A percentile compares a stretch with the other conserved stretches of the same genome.
Evolutionary conservation across 1,140 invertebrate species (phyloP).

Genomic region (Dendrolimus punctatus): DNA sequence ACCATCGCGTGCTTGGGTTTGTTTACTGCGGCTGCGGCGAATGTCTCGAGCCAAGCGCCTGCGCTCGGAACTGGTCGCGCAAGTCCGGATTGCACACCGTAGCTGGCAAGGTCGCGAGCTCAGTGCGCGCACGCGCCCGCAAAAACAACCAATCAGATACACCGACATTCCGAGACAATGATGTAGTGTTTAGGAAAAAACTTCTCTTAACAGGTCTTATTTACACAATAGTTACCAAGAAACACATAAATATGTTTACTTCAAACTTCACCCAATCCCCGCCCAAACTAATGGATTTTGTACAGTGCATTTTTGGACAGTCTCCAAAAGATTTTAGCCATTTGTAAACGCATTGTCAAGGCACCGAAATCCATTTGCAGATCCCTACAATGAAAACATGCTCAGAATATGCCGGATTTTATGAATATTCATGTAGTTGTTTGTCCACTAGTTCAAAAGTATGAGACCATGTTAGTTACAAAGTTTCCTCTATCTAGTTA

Average conservation of each 20-base stretch:
- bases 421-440: too few relatives aligned
- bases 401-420: too few relatives aligned
- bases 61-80: constrained; percentile 32
- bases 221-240: background rate
- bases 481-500: too few relatives aligned
- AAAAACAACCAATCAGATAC: constrained; percentile 43
- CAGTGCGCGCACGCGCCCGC: constrained; percentile 30
- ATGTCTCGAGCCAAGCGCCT: constrained; percentile 27
- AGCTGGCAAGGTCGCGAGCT: constrained; percentile 56
- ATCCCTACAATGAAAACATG: too few relatives aligned
- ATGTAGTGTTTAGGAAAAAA: constrained; percentile 26
- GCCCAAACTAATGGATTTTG: too few relatives aligned
- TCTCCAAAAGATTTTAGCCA: too few relatives aligned
- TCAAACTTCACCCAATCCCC: too few relatives aligned
- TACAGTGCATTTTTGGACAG: too few relatives aligned
- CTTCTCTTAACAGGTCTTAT: background rate
- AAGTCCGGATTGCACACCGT: constrained; percentile 29
- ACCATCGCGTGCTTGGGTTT: constrained; percentile 52
- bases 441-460: too few relatives aligned
- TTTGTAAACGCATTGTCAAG: too few relatives aligned
- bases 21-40: constrained; percentile 47
- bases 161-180: constrained; percentile 39
- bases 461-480: too few relatives aligned
- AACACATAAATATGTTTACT: background rate
- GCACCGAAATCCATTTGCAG: too few relatives aligned